Conservation (phyloP, 1,140 invertebrate genomes). For the Pantala flavescens region DNA sequence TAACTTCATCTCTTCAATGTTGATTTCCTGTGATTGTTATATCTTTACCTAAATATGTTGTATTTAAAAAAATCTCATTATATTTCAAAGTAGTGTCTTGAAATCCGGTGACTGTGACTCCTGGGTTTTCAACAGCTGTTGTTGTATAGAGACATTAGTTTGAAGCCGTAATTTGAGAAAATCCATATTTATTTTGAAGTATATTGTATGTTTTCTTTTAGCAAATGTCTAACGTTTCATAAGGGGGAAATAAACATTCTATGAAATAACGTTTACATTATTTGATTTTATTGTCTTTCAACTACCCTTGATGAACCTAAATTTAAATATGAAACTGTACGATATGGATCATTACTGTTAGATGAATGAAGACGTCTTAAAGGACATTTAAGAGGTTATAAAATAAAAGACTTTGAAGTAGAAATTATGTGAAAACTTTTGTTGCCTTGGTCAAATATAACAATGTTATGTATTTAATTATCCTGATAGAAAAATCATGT, state of each 20-base stretch:
- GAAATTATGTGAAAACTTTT: no score
- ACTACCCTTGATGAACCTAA: no score
- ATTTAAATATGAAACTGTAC: no score
- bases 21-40: background rate
- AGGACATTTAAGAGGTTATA: no score
- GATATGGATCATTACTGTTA: no score
- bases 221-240: background rate
- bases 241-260: background rate
- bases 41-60: background rate
- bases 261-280: background rate
- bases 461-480: no score
- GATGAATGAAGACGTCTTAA: no score
- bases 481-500: no score
- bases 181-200: constrained; percentile 11
- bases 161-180: background rate
- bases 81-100: constrained; percentile 3
- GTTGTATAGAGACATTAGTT: background rate
- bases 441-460: no score
- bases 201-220: background rate
- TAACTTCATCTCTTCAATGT: constrained; percentile 6
- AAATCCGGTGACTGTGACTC: background rate
- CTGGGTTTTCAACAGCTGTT: background rate
- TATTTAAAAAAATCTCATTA: constrained; percentile 1
- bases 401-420: no score
- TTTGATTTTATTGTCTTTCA: background rate